These are phyloP conservation scores for Chascanopsetta lugubris DNA, from an alignment of 2,113 vertebrate species.

Conservation along the genomic window DNA sequence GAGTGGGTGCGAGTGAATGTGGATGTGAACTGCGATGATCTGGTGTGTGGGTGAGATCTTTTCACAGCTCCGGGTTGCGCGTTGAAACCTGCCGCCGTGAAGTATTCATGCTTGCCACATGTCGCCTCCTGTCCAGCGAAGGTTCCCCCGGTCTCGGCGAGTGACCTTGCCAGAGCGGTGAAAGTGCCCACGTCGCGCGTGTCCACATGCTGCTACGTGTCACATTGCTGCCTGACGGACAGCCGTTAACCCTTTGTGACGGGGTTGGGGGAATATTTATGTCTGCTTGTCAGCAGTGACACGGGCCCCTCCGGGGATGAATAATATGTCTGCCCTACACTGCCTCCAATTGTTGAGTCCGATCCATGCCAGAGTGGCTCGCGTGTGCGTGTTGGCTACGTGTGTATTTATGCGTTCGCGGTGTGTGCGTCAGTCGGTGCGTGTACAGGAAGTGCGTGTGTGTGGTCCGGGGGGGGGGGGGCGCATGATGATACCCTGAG, in stretches of 20 bases:
- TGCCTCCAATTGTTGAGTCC: conserved; percentile 68
- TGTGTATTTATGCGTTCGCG: conserved; percentile 16
- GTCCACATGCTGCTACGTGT: conserved; percentile 22
- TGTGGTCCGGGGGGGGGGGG: conserved; percentile 8
- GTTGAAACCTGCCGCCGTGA: conserved; percentile 24
- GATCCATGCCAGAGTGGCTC: conserved; percentile 44
- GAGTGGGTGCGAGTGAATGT: conserved; percentile 6
- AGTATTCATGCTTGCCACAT: background rate
- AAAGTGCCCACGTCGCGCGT: conserved; percentile 44
- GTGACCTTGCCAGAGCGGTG: conserved; percentile 59
- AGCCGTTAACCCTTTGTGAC: conserved; percentile 78
- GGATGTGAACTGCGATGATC: conserved; percentile 4
- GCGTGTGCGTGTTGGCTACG: conserved; percentile 3
- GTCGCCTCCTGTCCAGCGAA: conserved; percentile 11
- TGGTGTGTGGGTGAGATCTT: conserved; percentile 12
- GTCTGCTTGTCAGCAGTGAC: conserved; percentile 74
- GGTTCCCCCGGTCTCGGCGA: conserved; percentile 23
- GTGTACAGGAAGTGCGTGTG: conserved; percentile 9
- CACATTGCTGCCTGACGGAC: conserved; percentile 72
- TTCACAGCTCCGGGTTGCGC: conserved; percentile 2
- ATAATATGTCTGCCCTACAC: conserved; percentile 68
- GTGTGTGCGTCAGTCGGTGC: conserved; percentile 3
- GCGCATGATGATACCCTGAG: conserved; percentile 58
- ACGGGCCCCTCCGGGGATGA: conserved; percentile 70
- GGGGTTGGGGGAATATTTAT: conserved; percentile 79